phyloP scores from a whole-genome alignment of 2,797 vertebrate genomes.

The Aulostomus chinensis region DNA sequence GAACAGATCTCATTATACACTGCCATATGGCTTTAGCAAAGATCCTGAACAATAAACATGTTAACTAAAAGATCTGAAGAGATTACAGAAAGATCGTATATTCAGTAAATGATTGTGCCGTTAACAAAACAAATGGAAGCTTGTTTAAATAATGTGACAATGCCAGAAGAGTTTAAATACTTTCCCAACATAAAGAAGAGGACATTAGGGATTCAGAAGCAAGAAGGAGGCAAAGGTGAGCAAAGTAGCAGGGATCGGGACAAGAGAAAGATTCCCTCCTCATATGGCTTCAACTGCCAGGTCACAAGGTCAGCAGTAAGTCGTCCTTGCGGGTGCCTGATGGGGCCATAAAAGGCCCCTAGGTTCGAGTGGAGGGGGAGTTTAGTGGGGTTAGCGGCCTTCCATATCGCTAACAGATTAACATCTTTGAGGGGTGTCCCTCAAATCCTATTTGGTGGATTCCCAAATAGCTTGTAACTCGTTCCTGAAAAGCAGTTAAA shows the following conservation, averaged over 20 bases:
- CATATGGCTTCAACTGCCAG: slow-evolving; percentile 80
- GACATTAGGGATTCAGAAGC: not conserved
- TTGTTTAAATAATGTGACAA: too few species aligned
- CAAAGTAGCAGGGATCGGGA: slow-evolving; percentile 26
- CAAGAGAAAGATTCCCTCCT: slow-evolving; percentile 73
- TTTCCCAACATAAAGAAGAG: too few species aligned
- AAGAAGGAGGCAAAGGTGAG: slow-evolving; percentile 6
- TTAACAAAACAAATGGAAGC: too few species aligned
- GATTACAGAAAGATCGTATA: too few species aligned
- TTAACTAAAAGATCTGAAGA: too few species aligned
- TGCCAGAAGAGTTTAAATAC: too few species aligned
- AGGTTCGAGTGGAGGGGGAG: slow-evolving; percentile 66
- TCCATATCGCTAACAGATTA: slow-evolving; percentile 83
- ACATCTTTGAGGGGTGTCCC: slow-evolving; percentile 81
- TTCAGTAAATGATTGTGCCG: too few species aligned
- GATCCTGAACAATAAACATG: not conserved
- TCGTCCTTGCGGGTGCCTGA: slow-evolving; percentile 81
- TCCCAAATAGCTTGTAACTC: slow-evolving; percentile 83
- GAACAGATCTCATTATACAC: slow-evolving; percentile 22
- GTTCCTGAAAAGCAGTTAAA: slow-evolving; percentile 80
- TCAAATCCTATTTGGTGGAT: slow-evolving; percentile 78
- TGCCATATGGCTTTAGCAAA: not conserved
- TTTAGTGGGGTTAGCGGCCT: slow-evolving; percentile 80
- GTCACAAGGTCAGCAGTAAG: slow-evolving; percentile 82
- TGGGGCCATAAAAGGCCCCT: slow-evolving; percentile 79